These are phyloP conservation scores for Paraescarpia echinospica DNA, from an alignment of 1,140 invertebrate genomes.

Conservation along the genomic window DNA sequence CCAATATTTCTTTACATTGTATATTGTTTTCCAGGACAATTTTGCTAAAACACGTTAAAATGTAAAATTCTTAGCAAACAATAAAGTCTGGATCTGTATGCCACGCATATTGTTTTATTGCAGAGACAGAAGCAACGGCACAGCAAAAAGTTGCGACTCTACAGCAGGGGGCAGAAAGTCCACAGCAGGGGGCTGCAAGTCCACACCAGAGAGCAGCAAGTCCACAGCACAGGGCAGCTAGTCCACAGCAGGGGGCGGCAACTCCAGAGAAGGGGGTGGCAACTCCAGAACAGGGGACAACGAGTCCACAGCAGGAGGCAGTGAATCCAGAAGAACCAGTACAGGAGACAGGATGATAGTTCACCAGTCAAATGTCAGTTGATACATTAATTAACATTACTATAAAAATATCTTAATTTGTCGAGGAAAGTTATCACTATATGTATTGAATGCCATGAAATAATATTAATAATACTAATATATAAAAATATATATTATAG, in stretches of 20 bases:
- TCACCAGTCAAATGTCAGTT: background rate
- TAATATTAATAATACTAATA: no score
- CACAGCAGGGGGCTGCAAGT: background rate
- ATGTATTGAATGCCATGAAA: background rate
- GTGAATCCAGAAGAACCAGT: background rate
- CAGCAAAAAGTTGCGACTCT: background rate
- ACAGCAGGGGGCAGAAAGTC: background rate
- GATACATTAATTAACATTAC: background rate
- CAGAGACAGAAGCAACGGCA: no score
- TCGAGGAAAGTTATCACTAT: background rate
- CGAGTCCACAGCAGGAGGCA: background rate
- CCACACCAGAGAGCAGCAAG: background rate
- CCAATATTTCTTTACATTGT: no score
- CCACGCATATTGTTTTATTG: no score
- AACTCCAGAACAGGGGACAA: background rate
- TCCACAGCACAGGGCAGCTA: background rate
- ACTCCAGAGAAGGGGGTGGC: background rate
- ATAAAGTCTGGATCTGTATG: no score
- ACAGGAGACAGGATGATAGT: background rate
- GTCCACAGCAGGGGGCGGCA: background rate
- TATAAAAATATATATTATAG: no score
- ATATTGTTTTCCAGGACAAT: no score
- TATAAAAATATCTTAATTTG: background rate
- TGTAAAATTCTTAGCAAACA: no score
- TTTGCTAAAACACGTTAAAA: no score